A percentile compares a stretch with the other conserved stretches of the same genome.
phyloP scores from a whole-genome alignment of 2,888 invertebrate genomes.

The Agriotes lineatus region DNA sequence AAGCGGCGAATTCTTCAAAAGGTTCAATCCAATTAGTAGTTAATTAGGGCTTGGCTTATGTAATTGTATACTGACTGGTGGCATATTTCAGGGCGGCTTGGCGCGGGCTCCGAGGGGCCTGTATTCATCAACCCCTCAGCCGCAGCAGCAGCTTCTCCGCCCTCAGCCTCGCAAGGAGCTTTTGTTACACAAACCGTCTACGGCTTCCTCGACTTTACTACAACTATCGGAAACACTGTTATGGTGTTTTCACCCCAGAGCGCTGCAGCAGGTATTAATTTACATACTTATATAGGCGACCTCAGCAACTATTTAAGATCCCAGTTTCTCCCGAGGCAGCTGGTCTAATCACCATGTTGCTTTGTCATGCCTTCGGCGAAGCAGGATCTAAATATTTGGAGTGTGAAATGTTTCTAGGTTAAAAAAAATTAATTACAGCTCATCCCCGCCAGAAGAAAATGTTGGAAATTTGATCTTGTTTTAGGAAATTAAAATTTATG shows the following conservation, averaged over 20 bases:
- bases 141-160: conserved; percentile 38
- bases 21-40: conserved; percentile 35
- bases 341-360: conserved; percentile 4
- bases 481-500: too few relatives aligned
- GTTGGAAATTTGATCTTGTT: too few relatives aligned
- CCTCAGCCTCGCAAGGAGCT: conserved; percentile 24
- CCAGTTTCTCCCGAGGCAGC: not conserved
- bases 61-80: conserved; percentile 38
- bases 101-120: conserved; percentile 56
- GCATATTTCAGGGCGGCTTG: conserved; percentile 53
- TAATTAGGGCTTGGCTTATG: conserved; percentile 38
- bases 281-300: conserved; percentile 20
- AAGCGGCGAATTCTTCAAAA: conserved; percentile 27
- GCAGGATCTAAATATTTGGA: too few relatives aligned
- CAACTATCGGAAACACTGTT: conserved; percentile 93
- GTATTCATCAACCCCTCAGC: conserved; percentile 60
- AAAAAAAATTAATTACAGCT: too few relatives aligned
- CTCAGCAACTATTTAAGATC: conserved; percentile 28
- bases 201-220: conserved; percentile 93
- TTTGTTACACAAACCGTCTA: conserved; percentile 91
- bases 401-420: too few relatives aligned
- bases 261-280: conserved; percentile 71
- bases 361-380: too few relatives aligned
- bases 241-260: conserved; percentile 95
- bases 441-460: too few relatives aligned